phyloP scores from a whole-genome alignment of 2,888 invertebrate species.

The Dorcus parallelipipedus region DNA sequence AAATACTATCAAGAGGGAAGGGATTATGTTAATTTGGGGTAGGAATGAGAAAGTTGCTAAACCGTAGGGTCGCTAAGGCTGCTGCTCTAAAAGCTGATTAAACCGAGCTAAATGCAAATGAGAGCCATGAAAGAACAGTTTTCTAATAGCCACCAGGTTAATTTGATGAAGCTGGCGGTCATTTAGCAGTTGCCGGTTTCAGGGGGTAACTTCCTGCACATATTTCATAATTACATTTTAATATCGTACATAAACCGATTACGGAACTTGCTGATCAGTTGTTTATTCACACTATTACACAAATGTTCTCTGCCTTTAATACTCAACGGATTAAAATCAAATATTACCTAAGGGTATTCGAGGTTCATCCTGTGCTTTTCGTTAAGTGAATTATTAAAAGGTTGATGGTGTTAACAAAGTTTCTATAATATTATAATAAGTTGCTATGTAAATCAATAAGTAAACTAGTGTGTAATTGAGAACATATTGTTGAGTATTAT shows the following conservation, averaged over 20 bases:
- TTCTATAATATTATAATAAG: no score
- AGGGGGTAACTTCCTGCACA: conserved; percentile 20
- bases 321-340: no score
- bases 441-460: no score
- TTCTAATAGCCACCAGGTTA: conserved; percentile 32
- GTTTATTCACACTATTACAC: no score
- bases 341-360: no score
- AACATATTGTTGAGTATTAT: no score
- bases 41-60: conserved; percentile 33
- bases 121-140: conserved; percentile 33
- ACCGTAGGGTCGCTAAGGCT: conserved; percentile 30
- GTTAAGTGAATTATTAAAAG: no score
- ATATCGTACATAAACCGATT: conserved; percentile 28
- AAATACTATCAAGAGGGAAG: neutral
- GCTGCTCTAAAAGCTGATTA: conserved; percentile 35
- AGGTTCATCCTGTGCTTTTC: no score
- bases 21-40: conserved; percentile 38
- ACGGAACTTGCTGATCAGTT: neutral
- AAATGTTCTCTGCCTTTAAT: no score
- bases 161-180: conserved; percentile 27
- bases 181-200: conserved; percentile 7
- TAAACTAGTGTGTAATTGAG: no score
- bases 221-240: conserved; percentile 29
- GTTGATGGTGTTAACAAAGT: no score
- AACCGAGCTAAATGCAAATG: conserved; percentile 35